Conservation (phyloP, 2,888 invertebrate species). For the Bhutanitis thaidina region DNA sequence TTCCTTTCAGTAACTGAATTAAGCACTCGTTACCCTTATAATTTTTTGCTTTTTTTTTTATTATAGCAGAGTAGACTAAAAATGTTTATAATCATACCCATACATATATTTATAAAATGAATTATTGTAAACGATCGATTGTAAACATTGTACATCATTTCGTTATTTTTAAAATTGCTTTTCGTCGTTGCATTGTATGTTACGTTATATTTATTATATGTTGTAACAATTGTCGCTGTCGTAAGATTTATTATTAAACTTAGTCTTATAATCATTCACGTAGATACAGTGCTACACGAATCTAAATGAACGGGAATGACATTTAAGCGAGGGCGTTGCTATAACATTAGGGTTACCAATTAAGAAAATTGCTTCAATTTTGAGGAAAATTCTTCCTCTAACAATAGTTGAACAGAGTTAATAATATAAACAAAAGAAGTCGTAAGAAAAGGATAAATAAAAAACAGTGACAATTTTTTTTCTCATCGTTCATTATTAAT, state of each 20-base stretch:
- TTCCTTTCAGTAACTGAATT: slow-evolving; percentile 68
- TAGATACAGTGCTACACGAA: background rate
- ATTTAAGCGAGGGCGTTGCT: too few species aligned
- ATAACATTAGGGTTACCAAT: too few species aligned
- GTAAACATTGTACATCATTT: background rate
- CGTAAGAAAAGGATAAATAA: too few species aligned
- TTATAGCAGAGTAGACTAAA: slow-evolving; percentile 13
- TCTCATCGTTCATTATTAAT: too few species aligned
- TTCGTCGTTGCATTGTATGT: slow-evolving; percentile 8
- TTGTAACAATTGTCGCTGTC: slow-evolving; percentile 2
- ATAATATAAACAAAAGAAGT: too few species aligned
- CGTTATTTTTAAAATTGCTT: slow-evolving; percentile 4
- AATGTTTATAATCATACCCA: background rate
- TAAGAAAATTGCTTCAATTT: too few species aligned
- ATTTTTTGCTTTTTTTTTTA: slow-evolving; percentile 31
- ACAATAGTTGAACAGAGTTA: too few species aligned
- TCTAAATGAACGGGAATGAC: too few species aligned
- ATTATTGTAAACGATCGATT: too few species aligned
- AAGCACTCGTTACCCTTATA: slow-evolving; percentile 61
- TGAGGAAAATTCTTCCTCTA: too few species aligned
- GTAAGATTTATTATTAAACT: slow-evolving; percentile 3
- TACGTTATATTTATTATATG: background rate
- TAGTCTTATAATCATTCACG: background rate
- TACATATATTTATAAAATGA: too few species aligned
- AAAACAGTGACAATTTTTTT: too few species aligned